Evolutionary conservation across 2,113 vertebrate species (phyloP).

Genomic region (Tragelaphus scriptus): DNA sequence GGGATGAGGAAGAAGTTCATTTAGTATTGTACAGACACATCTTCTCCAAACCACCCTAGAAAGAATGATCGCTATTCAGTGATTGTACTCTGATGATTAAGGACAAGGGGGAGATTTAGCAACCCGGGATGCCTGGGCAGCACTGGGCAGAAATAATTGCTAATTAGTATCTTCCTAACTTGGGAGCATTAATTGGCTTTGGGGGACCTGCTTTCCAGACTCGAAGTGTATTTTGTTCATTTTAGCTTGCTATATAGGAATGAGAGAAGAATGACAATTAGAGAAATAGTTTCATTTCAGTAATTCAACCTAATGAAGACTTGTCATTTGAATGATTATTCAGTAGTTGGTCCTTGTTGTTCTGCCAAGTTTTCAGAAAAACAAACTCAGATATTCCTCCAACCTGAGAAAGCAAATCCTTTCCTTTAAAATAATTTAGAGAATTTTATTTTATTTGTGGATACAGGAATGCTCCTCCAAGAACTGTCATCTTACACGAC

Average conservation of each 20-base stretch:
- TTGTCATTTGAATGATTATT: slow-evolving; percentile 62
- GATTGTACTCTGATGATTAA: slow-evolving; percentile 27
- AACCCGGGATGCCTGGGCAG: slow-evolving; percentile 41
- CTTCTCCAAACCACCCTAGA: slow-evolving; percentile 23
- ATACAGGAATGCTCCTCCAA: slow-evolving; percentile 1
- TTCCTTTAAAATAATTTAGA: slow-evolving; percentile 40
- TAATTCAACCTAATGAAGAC: slow-evolving; percentile 60
- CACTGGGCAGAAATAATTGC: slow-evolving; percentile 68
- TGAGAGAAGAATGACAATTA: slow-evolving; percentile 58
- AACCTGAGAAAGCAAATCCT: slow-evolving; percentile 2
- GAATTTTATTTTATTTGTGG: slow-evolving; percentile 34
- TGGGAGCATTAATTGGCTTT: slow-evolving; percentile 67
- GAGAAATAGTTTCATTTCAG: slow-evolving; percentile 61
- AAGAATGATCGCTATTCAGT: slow-evolving; percentile 2
- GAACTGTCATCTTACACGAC: neutral
- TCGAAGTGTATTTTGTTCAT: slow-evolving; percentile 55
- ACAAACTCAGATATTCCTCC: slow-evolving; percentile 50
- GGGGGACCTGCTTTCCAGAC: slow-evolving; percentile 54
- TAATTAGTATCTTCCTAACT: slow-evolving; percentile 63
- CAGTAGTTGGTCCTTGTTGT: slow-evolving; percentile 42
- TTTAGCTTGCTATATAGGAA: slow-evolving; percentile 45
- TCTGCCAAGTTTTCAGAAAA: slow-evolving; percentile 57
- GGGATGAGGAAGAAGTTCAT: neutral
- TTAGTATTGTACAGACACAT: neutral
- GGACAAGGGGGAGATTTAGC: slow-evolving; percentile 45